A percentile compares a stretch with the other conserved stretches of the same genome.
phyloP scores from a whole-genome alignment of 35 echinoderm and acorn worm species.

The Holothuria glaberrima region DNA sequence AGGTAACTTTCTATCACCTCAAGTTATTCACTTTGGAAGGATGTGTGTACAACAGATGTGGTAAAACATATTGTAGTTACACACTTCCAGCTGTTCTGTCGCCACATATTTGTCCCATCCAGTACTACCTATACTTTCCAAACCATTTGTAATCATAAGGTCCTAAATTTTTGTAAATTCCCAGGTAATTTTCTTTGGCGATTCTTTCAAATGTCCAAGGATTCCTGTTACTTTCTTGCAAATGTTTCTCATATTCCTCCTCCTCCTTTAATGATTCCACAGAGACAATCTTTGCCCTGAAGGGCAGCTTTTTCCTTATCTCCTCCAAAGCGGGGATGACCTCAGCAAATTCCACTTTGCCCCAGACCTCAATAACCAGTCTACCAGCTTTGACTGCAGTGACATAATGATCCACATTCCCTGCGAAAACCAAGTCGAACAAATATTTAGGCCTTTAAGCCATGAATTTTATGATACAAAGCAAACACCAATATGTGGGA shows the following conservation, averaged over 20 bases:
- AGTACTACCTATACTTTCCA: slow-evolving; percentile 68
- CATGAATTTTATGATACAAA: not conserved
- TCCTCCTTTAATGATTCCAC: slow-evolving; percentile 64
- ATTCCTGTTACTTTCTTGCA: slow-evolving; percentile 71
- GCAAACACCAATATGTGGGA: not conserved
- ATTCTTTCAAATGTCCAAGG: slow-evolving; percentile 97
- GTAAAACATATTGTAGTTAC: too few relatives aligned
- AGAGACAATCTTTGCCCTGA: slow-evolving; percentile 79
- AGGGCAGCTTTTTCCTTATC: slow-evolving; percentile 86
- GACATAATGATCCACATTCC: slow-evolving; percentile 91
- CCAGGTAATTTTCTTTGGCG: slow-evolving; percentile 82
- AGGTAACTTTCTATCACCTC: too few relatives aligned
- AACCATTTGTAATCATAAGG: slow-evolving; percentile 97
- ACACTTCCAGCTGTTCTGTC: too few relatives aligned
- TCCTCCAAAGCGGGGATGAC: slow-evolving; percentile 66
- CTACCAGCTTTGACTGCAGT: slow-evolving; percentile 87
- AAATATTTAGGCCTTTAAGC: not conserved
- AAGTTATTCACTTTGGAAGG: too few relatives aligned
- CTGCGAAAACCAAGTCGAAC: slow-evolving; percentile 1
- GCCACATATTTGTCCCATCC: too few relatives aligned
- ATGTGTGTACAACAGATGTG: too few relatives aligned
- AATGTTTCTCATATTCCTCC: not conserved
- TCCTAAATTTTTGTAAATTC: slow-evolving; percentile 82
- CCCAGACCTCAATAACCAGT: slow-evolving; percentile 82
- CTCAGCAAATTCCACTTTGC: slow-evolving; percentile 77